These are phyloP conservation scores for Ochropacha duplaris DNA, from an alignment of 2,888 invertebrate species.

Conservation along the genomic window DNA sequence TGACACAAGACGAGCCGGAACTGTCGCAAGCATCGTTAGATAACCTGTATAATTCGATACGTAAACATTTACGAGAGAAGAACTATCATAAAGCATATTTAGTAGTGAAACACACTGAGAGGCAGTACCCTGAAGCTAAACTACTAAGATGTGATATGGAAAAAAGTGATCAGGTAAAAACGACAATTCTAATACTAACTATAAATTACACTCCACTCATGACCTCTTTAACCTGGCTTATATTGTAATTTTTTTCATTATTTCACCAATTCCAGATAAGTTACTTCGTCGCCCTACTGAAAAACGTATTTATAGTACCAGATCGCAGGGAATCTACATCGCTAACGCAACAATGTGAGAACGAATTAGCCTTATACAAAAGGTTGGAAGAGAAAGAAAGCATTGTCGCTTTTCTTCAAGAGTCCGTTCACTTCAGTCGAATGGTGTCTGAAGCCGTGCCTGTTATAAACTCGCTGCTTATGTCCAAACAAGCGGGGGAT, in stretches of 20 bases:
- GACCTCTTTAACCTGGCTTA: neutral
- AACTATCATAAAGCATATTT: constrained; percentile 81
- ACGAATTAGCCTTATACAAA: constrained; percentile 73
- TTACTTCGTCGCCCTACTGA: constrained; percentile 71
- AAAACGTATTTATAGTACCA: constrained; percentile 70
- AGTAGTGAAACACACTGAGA: constrained; percentile 73
- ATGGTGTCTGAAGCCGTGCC: constrained; percentile 74
- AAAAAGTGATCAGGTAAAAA: constrained; percentile 73
- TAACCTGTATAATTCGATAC: constrained; percentile 69
- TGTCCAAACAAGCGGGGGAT: constrained; percentile 89
- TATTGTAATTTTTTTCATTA: neutral
- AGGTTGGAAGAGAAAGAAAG: constrained; percentile 83
- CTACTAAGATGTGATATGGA: constrained; percentile 73
- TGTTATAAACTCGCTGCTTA: constrained; percentile 88
- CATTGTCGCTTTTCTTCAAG: constrained; percentile 88
- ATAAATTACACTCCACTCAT: no score
- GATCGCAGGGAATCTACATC: constrained; percentile 55
- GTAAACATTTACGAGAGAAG: constrained; percentile 68
- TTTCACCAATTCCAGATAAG: constrained; percentile 54
- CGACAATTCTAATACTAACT: neutral
- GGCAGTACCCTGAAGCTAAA: constrained; percentile 74
- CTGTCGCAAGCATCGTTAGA: constrained; percentile 71
- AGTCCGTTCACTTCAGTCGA: constrained; percentile 80
- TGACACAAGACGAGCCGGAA: constrained; percentile 74
- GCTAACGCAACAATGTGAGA: constrained; percentile 68